Conservation (phyloP, 2,888 invertebrate genomes). For the Tenthredo amoena region DNA sequence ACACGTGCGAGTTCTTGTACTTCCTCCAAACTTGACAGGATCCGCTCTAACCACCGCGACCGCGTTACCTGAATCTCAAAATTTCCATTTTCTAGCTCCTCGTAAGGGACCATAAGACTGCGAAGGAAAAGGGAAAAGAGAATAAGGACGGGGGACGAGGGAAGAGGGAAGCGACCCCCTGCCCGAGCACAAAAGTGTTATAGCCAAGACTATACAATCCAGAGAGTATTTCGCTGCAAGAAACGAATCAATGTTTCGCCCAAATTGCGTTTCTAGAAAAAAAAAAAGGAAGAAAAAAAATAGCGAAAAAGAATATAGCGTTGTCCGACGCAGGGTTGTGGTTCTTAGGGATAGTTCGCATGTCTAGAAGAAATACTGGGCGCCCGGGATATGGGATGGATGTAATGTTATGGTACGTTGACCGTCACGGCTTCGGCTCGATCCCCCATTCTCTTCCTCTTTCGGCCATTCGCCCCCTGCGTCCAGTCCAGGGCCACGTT, state of each 20-base stretch:
- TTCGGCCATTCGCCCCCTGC: conserved; percentile 46
- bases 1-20: not conserved
- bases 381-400: conserved; percentile 70
- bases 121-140: not conserved
- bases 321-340: conserved; percentile 42
- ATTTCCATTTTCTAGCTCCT: conserved; percentile 25
- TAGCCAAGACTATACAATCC: conserved; percentile 29
- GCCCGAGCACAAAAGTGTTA: conserved; percentile 22
- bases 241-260: conserved; percentile 50
- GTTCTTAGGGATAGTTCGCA: conserved; percentile 63
- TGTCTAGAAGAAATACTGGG: conserved; percentile 71
- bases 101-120: not conserved
- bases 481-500: conserved; percentile 52
- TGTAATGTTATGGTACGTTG: conserved; percentile 77
- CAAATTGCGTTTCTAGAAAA: conserved; percentile 44
- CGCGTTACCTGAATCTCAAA: conserved; percentile 36
- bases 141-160: not conserved
- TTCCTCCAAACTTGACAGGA: not conserved
- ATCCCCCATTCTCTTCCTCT: conserved; percentile 54
- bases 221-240: conserved; percentile 44
- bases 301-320: conserved; percentile 24
- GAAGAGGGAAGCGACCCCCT: not conserved
- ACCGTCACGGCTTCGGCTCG: conserved; percentile 68
- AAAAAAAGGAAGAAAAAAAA: conserved; percentile 1
- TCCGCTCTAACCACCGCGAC: not conserved